Conservation (phyloP, 2,888 invertebrate species). For the Mallateleia sp. region DNA sequence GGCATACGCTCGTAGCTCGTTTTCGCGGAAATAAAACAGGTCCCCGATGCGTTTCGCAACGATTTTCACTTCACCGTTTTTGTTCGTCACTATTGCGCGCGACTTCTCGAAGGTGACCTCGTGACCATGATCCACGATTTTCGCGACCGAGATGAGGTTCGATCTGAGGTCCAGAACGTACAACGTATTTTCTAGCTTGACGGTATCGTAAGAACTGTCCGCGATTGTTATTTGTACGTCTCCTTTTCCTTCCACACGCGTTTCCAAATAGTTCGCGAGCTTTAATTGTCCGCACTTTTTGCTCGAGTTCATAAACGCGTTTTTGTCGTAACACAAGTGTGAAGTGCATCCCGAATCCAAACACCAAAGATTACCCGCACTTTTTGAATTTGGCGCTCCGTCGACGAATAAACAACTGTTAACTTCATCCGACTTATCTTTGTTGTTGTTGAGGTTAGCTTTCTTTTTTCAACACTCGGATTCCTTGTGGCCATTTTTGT, state of each 20-base stretch:
- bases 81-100: constrained; percentile 29
- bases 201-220: not conserved
- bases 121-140: constrained; percentile 60
- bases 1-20: not conserved
- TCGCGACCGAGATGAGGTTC: constrained; percentile 72
- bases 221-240: constrained; percentile 24
- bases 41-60: constrained; percentile 36
- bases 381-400: not conserved
- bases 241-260: constrained; percentile 34
- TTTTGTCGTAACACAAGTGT: constrained; percentile 42
- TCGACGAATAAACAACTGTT: not conserved
- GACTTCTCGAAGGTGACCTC: constrained; percentile 57
- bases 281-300: not conserved
- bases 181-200: constrained; percentile 48
- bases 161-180: constrained; percentile 71
- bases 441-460: not conserved
- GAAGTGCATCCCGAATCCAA: constrained; percentile 39
- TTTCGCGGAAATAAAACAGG: constrained; percentile 5
- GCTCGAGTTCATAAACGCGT: not conserved
- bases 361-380: not conserved
- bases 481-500: constrained; percentile 24
- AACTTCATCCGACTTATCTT: not conserved
- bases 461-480: constrained; percentile 11
- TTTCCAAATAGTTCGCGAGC: constrained; percentile 17
- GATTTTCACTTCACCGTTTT: constrained; percentile 15